Evolutionary conservation across 1,140 invertebrate genomes (phyloP), one percentile per base, ranked within the genome.

Genomic region (Thereuonema tuberculata): DNA sequence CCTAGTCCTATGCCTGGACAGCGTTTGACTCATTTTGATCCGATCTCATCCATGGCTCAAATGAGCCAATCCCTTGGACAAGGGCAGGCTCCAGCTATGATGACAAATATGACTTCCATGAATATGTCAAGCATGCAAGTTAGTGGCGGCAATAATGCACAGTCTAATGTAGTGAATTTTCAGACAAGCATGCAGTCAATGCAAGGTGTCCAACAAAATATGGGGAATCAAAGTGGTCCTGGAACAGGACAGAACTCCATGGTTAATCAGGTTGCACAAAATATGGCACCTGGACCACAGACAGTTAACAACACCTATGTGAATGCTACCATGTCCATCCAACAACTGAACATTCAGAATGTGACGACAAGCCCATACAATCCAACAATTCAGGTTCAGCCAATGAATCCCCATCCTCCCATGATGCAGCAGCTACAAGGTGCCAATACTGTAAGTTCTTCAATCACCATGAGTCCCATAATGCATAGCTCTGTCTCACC

Each of bases 21-120:
- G 24, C 24, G 65, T 23, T 54, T 66, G 20, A 49, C 81, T 56
- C 82, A 81, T 66, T 93, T 93, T 72, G 91, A 94, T 77, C 90
- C 91, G 0, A 93, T 94, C 63, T 89, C 89, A 17, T 94, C 91
- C 2, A 79, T 93, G 66, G 89, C 90, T 24, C 89, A 93, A 71
- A 94, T 93, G 91, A 90, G 86, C 55, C 90, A 93, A 67, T 88
- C 92, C 68, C 71, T 93, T 24, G 90, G 89, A 1, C 89, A 84
- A 62, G 61, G n/a, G 55, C 73, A 71, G n/a, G 14, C 58, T 52
- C 57, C 70, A 0, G 67, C 68, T 14, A 63, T 61, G 59, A 46
- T 61, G 64, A 25, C 49, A 23, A 37, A 37, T n/a, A 9, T 60
- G 29, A 43, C 49, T n/a, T 46, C 59, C 21, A 79, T 80, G 75